phyloP scores from a whole-genome alignment of 2,888 invertebrate genomes.

The Griposia aprilina region DNA sequence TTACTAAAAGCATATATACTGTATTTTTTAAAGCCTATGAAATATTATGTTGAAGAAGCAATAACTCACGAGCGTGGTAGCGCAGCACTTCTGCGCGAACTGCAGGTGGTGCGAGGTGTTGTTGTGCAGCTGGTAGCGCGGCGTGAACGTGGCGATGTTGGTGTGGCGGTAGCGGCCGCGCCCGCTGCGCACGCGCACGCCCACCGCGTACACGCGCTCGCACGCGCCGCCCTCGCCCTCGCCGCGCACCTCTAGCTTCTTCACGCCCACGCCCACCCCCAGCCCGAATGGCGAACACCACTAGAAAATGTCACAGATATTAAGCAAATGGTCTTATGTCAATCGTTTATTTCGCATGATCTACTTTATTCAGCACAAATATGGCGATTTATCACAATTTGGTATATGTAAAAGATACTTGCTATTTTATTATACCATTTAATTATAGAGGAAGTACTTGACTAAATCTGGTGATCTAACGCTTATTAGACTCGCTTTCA shows the following conservation, averaged over 20 bases:
- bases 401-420: too few species aligned
- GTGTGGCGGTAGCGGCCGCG: slow-evolving; percentile 97
- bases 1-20: not conserved
- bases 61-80: slow-evolving; percentile 92
- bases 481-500: too few species aligned
- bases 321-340: not conserved
- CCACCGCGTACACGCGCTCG: slow-evolving; percentile 94
- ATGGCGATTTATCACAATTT: too few species aligned
- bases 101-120: slow-evolving; percentile 94
- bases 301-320: slow-evolving; percentile 77
- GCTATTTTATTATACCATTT: too few species aligned
- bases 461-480: too few species aligned
- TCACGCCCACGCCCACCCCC: slow-evolving; percentile 94
- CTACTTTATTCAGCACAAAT: too few species aligned
- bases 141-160: slow-evolving; percentile 97
- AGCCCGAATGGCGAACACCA: slow-evolving; percentile 97
- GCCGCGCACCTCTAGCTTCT: slow-evolving; percentile 89
- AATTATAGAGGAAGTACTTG: too few species aligned
- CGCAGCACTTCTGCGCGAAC: slow-evolving; percentile 97
- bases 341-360: too few species aligned
- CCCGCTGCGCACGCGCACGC: slow-evolving; percentile 96
- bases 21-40: too few species aligned
- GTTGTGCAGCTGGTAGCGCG: slow-evolving; percentile 98
- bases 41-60: too few species aligned
- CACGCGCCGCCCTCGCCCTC: slow-evolving; percentile 76